Percentiles rank a stretch among this genome's conserved stretches.
phyloP scores from a whole-genome alignment of 2,113 vertebrate genomes.

The Sinocyclocheilus rhinocerous region DNA sequence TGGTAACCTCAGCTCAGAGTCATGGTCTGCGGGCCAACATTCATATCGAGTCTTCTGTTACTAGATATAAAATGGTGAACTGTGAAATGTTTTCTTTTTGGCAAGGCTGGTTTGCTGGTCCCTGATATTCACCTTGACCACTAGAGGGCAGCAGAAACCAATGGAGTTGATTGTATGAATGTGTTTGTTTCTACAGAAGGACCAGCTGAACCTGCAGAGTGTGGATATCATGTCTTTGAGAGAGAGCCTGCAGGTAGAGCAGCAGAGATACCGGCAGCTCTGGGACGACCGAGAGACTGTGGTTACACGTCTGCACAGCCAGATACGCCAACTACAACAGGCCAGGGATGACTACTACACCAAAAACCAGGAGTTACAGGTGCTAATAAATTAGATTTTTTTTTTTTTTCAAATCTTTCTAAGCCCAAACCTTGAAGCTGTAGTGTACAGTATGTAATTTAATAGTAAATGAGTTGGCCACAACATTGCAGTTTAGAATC shows the following conservation, averaged over 20 bases:
- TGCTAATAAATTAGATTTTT: conserved; percentile 51
- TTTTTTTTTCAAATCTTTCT: neutral
- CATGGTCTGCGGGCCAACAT: neutral
- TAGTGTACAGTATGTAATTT: neutral
- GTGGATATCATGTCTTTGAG: conserved; percentile 88
- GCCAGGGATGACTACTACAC: conserved; percentile 93
- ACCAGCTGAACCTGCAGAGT: conserved; percentile 91
- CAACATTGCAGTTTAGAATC: neutral
- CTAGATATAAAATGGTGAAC: no score
- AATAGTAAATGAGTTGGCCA: neutral
- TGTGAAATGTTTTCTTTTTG: no score
- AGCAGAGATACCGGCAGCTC: conserved; percentile 84
- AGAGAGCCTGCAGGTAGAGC: conserved; percentile 90
- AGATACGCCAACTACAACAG: conserved; percentile 92
- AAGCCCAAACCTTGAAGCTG: neutral
- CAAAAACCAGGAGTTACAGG: conserved; percentile 97
- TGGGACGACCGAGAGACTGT: conserved; percentile 89
- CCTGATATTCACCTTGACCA: neutral
- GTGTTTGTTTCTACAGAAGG: conserved; percentile 79
- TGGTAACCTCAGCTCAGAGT: conserved; percentile 76
- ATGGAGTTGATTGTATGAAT: neutral
- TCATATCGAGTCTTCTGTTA: neutral
- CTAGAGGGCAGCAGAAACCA: neutral
- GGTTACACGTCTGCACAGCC: conserved; percentile 89
- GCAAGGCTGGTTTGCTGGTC: neutral